A percentile compares a stretch with the other conserved stretches of the same genome.
Conservation (phyloP, 2,888 invertebrate genomes). For the Hypercompe scribonia region DNA sequence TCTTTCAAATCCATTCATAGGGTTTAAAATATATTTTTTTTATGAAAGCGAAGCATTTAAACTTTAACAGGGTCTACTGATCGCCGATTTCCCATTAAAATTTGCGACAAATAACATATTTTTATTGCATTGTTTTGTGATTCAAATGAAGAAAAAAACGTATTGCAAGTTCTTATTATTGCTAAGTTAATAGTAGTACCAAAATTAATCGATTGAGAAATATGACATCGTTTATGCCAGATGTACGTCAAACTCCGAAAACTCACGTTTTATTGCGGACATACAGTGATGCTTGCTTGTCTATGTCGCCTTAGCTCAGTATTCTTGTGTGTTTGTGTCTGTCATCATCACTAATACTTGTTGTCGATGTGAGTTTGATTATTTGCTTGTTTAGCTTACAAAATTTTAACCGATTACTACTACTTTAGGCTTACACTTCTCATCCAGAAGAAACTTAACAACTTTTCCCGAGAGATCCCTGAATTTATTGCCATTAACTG, state of each 20-base stretch:
- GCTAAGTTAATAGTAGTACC: no score
- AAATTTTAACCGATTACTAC: neutral
- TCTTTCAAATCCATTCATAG: neutral
- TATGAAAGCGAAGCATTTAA: neutral
- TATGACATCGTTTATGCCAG: neutral
- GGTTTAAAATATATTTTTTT: no score
- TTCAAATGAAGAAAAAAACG: neutral
- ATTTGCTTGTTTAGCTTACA: neutral
- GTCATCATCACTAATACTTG: neutral
- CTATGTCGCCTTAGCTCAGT: neutral
- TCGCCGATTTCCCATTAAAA: no score
- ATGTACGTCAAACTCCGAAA: neutral
- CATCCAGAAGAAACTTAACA: neutral
- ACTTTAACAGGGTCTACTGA: neutral
- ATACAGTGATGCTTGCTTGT: constrained; percentile 8
- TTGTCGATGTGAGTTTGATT: neutral
- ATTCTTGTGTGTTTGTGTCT: neutral
- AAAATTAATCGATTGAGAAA: neutral
- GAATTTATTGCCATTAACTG: neutral
- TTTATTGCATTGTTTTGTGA: neutral
- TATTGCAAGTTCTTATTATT: neutral
- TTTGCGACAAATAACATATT: neutral
- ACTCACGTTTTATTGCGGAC: neutral
- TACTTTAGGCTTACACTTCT: neutral
- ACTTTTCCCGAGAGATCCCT: neutral